Conservation (phyloP, 53 echinoderm and acorn worm genomes). For the Glandiceps talaboti region DNA sequence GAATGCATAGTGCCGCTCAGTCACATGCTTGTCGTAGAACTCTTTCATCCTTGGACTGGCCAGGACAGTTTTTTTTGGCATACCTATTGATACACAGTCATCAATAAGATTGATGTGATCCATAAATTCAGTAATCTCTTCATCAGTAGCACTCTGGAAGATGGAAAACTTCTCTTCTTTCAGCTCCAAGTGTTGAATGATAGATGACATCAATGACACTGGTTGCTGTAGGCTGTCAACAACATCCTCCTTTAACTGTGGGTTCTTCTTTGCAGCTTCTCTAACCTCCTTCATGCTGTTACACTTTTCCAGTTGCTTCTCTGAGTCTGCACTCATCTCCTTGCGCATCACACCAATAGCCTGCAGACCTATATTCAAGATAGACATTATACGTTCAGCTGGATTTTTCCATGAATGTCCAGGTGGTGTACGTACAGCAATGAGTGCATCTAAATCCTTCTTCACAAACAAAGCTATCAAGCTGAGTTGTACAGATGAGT, state of each 20-base stretch:
- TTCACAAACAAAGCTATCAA: not conserved
- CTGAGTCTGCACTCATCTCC: not conserved
- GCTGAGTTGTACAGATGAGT: slow-evolving; percentile 3
- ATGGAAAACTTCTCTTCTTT: not conserved
- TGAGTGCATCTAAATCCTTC: not conserved
- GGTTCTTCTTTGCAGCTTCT: not conserved
- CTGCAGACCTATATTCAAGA: slow-evolving; percentile 6
- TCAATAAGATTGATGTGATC: not conserved
- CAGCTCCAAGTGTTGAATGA: not conserved
- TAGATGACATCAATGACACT: not conserved
- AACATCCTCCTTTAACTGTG: not conserved
- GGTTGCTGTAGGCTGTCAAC: not conserved
- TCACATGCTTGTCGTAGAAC: not conserved
- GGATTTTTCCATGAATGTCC: slow-evolving; percentile 14
- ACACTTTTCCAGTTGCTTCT: not conserved
- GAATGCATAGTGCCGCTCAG: not conserved
- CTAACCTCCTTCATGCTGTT: not conserved
- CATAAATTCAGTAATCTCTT: not conserved
- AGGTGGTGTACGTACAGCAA: slow-evolving; percentile 5
- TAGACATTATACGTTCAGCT: slow-evolving; percentile 13
- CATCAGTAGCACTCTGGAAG: not conserved
- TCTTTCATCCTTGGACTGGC: not conserved
- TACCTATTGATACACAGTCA: not conserved
- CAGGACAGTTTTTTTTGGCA: not conserved
- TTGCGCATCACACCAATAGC: slow-evolving; percentile 11